Percentiles rank a stretch among this genome's conserved stretches.
phyloP scores from a whole-genome alignment of 1,140 invertebrate genomes.

The Oscheius sp. region DNA sequence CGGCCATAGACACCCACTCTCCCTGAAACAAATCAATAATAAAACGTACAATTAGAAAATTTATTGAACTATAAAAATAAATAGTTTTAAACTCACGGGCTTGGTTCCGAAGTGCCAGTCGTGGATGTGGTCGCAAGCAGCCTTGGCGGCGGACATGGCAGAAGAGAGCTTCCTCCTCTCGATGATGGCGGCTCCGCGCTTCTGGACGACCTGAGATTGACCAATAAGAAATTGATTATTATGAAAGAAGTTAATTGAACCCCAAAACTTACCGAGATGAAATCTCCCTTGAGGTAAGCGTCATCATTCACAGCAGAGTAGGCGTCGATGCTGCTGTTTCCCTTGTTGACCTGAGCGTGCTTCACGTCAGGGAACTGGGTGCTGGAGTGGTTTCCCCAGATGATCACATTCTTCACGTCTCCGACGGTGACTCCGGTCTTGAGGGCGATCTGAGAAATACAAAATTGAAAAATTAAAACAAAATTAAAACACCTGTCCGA shows the following conservation, averaged over 20 bases:
- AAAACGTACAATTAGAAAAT: neutral
- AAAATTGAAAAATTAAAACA: neutral
- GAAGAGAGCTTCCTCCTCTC: conserved; percentile 95
- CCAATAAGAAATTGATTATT: conserved; percentile 1
- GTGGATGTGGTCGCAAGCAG: conserved; percentile 92
- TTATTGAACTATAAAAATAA: neutral
- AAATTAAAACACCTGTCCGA: conserved; percentile 69
- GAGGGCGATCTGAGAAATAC: conserved; percentile 62
- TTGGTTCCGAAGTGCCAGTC: conserved; percentile 88
- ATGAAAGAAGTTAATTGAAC: too few species aligned
- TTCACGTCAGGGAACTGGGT: conserved; percentile 94
- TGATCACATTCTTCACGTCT: conserved; percentile 84
- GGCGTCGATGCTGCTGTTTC: conserved; percentile 62
- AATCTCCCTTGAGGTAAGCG: conserved; percentile 76
- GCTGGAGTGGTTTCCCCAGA: conserved; percentile 99
- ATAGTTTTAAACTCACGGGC: conserved; percentile 4
- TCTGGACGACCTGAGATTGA: conserved; percentile 84
- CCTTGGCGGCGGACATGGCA: conserved; percentile 95
- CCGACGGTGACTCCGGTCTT: conserved; percentile 68
- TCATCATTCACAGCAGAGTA: conserved; percentile 78
- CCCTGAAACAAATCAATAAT: conserved; percentile 15
- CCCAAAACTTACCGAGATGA: conserved; percentile 70
- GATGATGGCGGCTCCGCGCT: conserved; percentile 94
- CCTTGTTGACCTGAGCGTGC: conserved; percentile 69
- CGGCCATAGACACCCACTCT: conserved; percentile 89